Percentiles rank a stretch among this genome's conserved stretches.
Conservation (phyloP, 35 echinoderm and acorn worm species). For the Apostichopus californicus region DNA sequence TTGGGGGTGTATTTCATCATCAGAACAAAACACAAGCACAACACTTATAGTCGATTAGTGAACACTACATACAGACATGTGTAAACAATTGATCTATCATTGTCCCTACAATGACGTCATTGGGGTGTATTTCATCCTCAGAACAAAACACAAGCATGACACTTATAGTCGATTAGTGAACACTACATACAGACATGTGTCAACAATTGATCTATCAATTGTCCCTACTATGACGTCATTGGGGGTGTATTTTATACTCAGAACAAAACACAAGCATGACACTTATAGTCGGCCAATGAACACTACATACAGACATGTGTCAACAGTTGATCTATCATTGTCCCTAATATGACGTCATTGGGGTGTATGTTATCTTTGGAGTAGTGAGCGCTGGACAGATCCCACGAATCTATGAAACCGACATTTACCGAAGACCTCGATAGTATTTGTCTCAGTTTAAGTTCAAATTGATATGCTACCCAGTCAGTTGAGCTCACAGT, state of each 20-base stretch:
- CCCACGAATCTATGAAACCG: constrained; percentile 14
- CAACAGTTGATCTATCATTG: neutral
- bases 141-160: neutral
- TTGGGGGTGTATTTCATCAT: constrained; percentile 6
- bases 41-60: too few relatives aligned
- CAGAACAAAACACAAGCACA: neutral
- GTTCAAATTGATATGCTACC: neutral
- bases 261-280: neutral
- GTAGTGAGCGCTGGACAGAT: neutral
- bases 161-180: too few relatives aligned
- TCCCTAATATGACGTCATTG: constrained; percentile 3
- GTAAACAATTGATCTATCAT: neutral
- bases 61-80: neutral
- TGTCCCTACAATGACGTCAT: neutral
- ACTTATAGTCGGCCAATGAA: too few relatives aligned
- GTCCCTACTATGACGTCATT: constrained; percentile 14
- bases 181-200: neutral
- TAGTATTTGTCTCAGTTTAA: neutral
- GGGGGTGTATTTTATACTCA: neutral
- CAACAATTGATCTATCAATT: neutral
- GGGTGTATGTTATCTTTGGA: constrained; percentile 1
- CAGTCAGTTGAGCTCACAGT: neutral
- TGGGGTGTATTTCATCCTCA: neutral
- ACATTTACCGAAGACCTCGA: neutral
- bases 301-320: neutral